phyloP scores from a whole-genome alignment of 2,797 vertebrate genomes.

The Etheostoma perlongum region DNA sequence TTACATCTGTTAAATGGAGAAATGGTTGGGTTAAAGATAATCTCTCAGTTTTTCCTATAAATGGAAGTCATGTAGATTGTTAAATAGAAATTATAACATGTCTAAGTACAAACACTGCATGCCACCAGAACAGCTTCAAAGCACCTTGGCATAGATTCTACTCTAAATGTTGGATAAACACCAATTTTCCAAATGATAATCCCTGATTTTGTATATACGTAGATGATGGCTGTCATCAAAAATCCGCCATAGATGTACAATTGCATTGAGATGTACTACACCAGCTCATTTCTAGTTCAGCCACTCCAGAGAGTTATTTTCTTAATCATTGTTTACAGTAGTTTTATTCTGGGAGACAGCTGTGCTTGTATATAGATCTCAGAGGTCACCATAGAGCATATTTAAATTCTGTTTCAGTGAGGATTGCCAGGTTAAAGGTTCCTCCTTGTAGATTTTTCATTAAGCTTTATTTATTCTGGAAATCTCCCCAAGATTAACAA shows the following conservation, averaged over 20 bases:
- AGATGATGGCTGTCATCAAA: not conserved
- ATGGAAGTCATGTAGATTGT: not conserved
- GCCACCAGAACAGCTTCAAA: not conserved
- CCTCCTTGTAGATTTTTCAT: conserved; percentile 12
- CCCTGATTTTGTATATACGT: not conserved
- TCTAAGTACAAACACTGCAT: not conserved
- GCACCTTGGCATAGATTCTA: not conserved
- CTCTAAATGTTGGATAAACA: not conserved
- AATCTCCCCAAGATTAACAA: not conserved
- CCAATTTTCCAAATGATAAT: not conserved
- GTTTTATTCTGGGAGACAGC: conserved; percentile 26
- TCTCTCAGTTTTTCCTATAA: not conserved
- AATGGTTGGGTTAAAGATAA: not conserved
- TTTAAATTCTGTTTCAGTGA: conserved; percentile 28
- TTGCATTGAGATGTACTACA: not conserved
- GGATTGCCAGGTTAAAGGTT: conserved; percentile 34
- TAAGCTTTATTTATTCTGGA: conserved; percentile 32
- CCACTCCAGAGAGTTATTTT: conserved; percentile 5
- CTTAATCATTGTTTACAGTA: conserved; percentile 22
- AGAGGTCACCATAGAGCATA: conserved; percentile 28
- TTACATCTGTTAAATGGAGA: not conserved
- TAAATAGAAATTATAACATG: not conserved
- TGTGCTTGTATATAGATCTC: conserved; percentile 27
- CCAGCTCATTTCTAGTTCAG: not conserved
- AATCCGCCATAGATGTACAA: not conserved